Evolutionary conservation across 2,113 vertebrate genomes (phyloP).

Genomic region (Neopipo cinnamomea): DNA sequence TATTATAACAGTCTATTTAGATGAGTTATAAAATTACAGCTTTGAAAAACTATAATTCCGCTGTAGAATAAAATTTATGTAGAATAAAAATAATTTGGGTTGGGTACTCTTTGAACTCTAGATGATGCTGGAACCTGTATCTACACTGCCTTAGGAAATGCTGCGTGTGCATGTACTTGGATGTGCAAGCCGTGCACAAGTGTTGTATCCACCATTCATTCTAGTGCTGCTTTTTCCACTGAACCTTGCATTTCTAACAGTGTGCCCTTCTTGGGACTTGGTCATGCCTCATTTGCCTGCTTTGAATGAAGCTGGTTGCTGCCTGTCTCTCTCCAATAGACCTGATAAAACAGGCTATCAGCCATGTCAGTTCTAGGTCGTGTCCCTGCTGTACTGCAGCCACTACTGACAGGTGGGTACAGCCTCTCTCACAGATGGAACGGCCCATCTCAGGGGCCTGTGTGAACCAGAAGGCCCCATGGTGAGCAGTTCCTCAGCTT

Average conservation of each 20-base stretch:
- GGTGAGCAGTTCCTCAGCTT: not conserved
- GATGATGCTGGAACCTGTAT: not conserved
- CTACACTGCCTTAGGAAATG: not conserved
- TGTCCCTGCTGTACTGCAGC: accelerated
- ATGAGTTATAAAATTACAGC: not conserved
- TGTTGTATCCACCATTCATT: not conserved
- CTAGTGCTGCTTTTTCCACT: not conserved
- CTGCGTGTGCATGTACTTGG: not conserved
- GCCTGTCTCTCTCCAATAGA: not conserved
- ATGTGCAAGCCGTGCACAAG: not conserved
- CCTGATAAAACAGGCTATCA: not conserved
- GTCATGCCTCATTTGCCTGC: not conserved
- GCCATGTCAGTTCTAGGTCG: accelerated
- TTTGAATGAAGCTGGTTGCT: not conserved
- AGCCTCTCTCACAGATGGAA: not conserved
- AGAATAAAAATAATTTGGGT: not conserved
- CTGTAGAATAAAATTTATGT: not conserved
- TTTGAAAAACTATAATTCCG: not conserved
- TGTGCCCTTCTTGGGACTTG: not conserved
- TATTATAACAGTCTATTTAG: not conserved
- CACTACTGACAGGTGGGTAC: not conserved
- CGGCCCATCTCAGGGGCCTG: too few species aligned
- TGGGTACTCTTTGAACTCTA: not conserved
- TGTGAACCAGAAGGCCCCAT: not conserved
- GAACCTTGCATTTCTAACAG: not conserved